Conservation (phyloP, 2,888 invertebrate species). For the Camptogramma bilineatum region DNA sequence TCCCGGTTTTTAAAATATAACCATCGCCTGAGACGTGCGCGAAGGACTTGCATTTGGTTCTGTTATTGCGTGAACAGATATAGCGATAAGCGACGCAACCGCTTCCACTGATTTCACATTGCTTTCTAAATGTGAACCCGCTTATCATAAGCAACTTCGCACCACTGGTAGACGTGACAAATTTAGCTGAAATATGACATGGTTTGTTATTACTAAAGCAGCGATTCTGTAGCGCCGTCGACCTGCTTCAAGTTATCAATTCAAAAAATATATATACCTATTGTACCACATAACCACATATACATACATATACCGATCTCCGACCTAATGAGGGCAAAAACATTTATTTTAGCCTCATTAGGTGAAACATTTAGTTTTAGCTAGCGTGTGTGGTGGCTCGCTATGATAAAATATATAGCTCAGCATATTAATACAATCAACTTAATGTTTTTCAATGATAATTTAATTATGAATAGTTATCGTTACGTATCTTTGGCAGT, state of each 20-base stretch:
- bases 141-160: constrained; percentile 15
- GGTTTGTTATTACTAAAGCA: not conserved
- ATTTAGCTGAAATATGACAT: constrained; percentile 5
- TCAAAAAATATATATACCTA: too few species aligned
- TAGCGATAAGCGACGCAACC: not conserved
- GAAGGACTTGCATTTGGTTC: constrained; percentile 18
- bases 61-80: constrained; percentile 14
- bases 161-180: constrained; percentile 8
- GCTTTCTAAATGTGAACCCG: constrained; percentile 12
- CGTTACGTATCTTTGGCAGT: too few species aligned
- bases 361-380: too few species aligned
- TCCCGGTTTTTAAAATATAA: not conserved
- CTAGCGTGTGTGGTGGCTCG: too few species aligned
- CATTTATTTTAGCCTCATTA: too few species aligned
- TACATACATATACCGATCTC: too few species aligned
- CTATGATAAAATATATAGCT: too few species aligned
- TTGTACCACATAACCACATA: too few species aligned
- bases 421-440: too few species aligned
- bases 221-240: not conserved
- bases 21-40: constrained; percentile 15
- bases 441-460: too few species aligned
- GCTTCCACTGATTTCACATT: not conserved
- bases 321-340: too few species aligned
- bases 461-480: too few species aligned
- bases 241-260: constrained; percentile 7